Percentiles rank a stretch among this genome's conserved stretches.
Conservation (phyloP, 2,888 invertebrate species). For the Drosophila neotestacea region DNA sequence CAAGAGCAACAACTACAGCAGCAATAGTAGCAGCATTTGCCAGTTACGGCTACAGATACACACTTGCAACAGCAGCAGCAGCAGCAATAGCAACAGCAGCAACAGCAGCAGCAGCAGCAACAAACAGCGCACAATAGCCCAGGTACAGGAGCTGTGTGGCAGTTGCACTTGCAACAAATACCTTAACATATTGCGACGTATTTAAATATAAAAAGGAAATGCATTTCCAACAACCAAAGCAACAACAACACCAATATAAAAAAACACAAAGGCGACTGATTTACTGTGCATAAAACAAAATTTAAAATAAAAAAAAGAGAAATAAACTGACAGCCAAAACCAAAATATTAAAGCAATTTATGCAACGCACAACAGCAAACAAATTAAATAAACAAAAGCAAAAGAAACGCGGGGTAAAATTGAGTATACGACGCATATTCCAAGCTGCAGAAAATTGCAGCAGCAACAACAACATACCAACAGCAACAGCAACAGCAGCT, state of each 20-base stretch:
- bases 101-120: constrained; percentile 34
- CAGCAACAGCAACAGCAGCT: constrained; percentile 36
- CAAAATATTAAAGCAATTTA: constrained; percentile 14
- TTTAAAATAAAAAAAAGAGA: constrained; percentile 1
- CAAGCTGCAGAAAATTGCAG: constrained; percentile 51
- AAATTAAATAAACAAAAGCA: constrained; percentile 9
- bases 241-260: constrained; percentile 13
- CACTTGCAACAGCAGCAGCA: constrained; percentile 50
- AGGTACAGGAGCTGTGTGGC: constrained; percentile 29
- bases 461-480: constrained; percentile 16
- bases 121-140: constrained; percentile 39
- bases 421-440: constrained; percentile 68
- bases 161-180: constrained; percentile 19
- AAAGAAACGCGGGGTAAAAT: constrained; percentile 24
- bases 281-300: constrained; percentile 48
- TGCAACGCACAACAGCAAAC: constrained; percentile 10
- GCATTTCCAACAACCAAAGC: constrained; percentile 38
- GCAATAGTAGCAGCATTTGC: constrained; percentile 52
- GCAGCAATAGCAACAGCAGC: constrained; percentile 50
- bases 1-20: constrained; percentile 43
- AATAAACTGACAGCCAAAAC: constrained; percentile 1
- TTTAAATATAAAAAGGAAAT: constrained; percentile 28
- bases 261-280: constrained; percentile 53
- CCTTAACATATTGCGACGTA: constrained; percentile 57
- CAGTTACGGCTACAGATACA: constrained; percentile 61